Evolutionary conservation across 2,113 vertebrate species (phyloP).

Genomic region (Falco punctatus): DNA sequence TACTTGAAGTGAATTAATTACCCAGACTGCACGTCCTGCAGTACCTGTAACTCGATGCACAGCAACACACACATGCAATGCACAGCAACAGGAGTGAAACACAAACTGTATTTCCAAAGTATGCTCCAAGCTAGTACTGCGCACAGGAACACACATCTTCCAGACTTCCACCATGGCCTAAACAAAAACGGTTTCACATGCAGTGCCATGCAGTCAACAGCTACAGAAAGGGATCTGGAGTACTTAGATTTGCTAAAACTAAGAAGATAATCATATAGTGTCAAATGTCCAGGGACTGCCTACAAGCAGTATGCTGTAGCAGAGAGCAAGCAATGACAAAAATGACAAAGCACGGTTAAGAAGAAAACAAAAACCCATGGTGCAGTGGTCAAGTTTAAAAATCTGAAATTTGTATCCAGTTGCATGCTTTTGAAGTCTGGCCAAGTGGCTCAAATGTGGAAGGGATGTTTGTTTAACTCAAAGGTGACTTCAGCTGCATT

Average conservation of each 20-base stretch:
- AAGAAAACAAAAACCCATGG: not conserved
- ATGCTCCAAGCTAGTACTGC: not conserved
- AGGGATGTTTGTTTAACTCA: not conserved
- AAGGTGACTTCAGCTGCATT: not conserved
- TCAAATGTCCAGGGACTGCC: not conserved
- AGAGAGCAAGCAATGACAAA: constrained; percentile 26
- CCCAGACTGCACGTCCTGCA: not conserved
- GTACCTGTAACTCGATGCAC: constrained; percentile 33
- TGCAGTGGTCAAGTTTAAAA: constrained; percentile 80
- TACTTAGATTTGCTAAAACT: constrained; percentile 6
- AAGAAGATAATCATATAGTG: constrained; percentile 3
- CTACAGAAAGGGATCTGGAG: not conserved
- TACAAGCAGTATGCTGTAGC: not conserved
- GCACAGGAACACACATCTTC: not conserved
- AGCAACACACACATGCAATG: constrained; percentile 3
- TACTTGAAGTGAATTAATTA: constrained; percentile 23
- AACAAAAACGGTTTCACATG: constrained; percentile 2
- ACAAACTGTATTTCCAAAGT: not conserved
- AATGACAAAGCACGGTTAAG: constrained; percentile 26
- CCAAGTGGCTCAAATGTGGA: not conserved
- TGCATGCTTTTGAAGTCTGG: constrained; percentile 36
- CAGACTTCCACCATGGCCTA: not conserved
- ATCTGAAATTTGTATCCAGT: constrained; percentile 39
- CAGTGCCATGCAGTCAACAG: constrained; percentile 61
- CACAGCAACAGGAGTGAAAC: constrained; percentile 1